A percentile compares a stretch with the other conserved stretches of the same genome.
Conservation (phyloP, 2,113 vertebrate species). For the Clarias macrocephalus region DNA sequence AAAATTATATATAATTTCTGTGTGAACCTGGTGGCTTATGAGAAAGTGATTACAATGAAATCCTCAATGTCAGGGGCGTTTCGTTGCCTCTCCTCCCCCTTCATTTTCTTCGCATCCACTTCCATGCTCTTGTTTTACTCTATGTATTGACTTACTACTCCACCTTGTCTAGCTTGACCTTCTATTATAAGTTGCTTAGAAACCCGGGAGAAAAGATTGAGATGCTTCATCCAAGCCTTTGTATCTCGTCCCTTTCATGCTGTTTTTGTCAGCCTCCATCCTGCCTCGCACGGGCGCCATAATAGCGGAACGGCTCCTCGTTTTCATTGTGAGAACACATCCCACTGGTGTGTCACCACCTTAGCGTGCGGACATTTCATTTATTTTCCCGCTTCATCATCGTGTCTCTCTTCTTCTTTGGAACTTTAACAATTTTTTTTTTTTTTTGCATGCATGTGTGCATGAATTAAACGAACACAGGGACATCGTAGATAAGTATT, state of each 20-base stretch:
- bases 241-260: constrained; percentile 57
- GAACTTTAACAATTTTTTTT: neutral
- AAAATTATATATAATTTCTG: neutral
- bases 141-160: constrained; percentile 73
- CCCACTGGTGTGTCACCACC: constrained; percentile 29
- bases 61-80: constrained; percentile 26
- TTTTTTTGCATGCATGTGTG: neutral
- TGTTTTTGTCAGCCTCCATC: constrained; percentile 37
- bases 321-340: constrained; percentile 37
- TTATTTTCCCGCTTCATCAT: constrained; percentile 19
- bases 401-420: neutral
- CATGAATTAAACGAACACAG: constrained; percentile 8
- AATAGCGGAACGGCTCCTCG: constrained; percentile 1
- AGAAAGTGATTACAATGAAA: constrained; percentile 22
- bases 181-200: constrained; percentile 98
- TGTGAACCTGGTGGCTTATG: neutral
- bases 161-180: constrained; percentile 84
- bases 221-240: constrained; percentile 78
- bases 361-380: neutral
- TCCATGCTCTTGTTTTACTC: constrained; percentile 69
- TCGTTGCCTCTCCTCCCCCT: constrained; percentile 52
- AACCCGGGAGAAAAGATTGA: constrained; percentile 81
- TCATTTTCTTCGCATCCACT: constrained; percentile 66
- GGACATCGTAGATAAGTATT: neutral
- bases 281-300: neutral